Conservation (phyloP, 2,113 vertebrate species). For the Procapra przewalskii region DNA sequence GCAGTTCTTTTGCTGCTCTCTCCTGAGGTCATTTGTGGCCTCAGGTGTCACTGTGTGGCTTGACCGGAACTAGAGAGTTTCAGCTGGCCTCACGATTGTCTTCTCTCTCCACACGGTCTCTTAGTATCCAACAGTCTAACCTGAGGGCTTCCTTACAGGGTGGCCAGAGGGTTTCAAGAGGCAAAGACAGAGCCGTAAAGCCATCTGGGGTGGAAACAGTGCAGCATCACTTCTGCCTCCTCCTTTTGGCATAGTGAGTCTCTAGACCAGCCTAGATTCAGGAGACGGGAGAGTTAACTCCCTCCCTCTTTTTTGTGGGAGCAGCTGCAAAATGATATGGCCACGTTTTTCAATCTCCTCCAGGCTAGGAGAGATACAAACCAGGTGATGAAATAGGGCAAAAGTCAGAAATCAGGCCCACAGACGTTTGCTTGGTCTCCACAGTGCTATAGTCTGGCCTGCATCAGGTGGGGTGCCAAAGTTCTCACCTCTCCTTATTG, state of each 20-base stretch:
- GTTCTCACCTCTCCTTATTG: neutral
- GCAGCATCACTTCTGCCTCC: neutral
- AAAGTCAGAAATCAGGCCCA: neutral
- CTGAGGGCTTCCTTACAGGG: neutral
- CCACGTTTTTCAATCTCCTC: neutral
- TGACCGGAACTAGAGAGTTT: rapidly evolving
- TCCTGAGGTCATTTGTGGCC: neutral
- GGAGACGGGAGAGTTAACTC: neutral
- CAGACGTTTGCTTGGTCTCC: neutral
- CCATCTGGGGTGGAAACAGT: neutral
- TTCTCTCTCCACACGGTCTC: neutral
- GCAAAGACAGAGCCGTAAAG: neutral
- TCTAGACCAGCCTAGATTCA: neutral
- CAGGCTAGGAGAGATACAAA: neutral
- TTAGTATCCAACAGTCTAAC: neutral
- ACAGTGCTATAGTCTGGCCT: neutral
- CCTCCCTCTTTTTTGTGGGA: neutral
- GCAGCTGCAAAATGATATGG: neutral
- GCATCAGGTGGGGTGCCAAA: rapidly evolving
- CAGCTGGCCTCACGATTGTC: too few relatives aligned
- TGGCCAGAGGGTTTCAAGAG: neutral
- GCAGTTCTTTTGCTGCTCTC: neutral
- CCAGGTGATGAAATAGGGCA: neutral
- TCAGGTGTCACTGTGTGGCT: neutral
- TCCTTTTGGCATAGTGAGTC: neutral